Percentiles rank a stretch among this genome's conserved stretches.
These are phyloP conservation scores for Drosophila micromelanica DNA, from an alignment of 1,140 invertebrate genomes.

Conservation along the genomic window DNA sequence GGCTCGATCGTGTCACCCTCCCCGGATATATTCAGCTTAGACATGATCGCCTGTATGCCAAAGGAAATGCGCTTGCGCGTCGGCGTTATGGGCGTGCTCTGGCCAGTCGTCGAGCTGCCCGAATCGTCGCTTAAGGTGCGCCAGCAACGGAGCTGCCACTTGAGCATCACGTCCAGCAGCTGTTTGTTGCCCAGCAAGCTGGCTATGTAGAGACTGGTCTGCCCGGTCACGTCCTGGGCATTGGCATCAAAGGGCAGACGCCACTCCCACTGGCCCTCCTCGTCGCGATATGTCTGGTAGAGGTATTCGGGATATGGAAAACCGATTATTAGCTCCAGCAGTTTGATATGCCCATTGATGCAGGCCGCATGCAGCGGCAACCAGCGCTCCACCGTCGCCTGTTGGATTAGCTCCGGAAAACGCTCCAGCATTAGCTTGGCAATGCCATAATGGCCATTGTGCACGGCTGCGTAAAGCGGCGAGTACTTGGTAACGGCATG, in stretches of 20 bases:
- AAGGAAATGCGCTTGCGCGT: constrained; percentile 92
- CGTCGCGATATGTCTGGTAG: constrained; percentile 89
- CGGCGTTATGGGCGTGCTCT: constrained; percentile 80
- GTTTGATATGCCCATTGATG: constrained; percentile 92
- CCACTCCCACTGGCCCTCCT: constrained; percentile 91
- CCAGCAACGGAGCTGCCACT: constrained; percentile 89
- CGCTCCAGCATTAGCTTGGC: constrained; percentile 90
- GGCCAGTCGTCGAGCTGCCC: constrained; percentile 23
- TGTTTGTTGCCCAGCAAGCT: constrained; percentile 92
- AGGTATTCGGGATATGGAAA: constrained; percentile 92
- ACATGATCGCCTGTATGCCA: constrained; percentile 94
- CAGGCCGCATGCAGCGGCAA: constrained; percentile 96
- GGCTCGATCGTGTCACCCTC: constrained; percentile 55
- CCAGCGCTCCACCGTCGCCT: constrained; percentile 94
- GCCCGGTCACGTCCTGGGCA: constrained; percentile 93
- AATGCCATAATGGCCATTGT: constrained; percentile 93
- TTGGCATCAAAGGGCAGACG: constrained; percentile 95
- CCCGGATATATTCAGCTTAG: constrained; percentile 88
- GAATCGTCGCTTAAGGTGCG: constrained; percentile 85
- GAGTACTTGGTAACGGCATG: constrained; percentile 96
- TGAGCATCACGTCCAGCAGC: constrained; percentile 91
- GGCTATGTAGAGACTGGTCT: constrained; percentile 95
- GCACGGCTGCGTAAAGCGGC: constrained; percentile 95
- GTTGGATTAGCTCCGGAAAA: constrained; percentile 89
- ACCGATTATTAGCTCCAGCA: constrained; percentile 92